Evolutionary conservation across 2,113 vertebrate genomes (phyloP).

Genomic region (Oriolus oriolus): DNA sequence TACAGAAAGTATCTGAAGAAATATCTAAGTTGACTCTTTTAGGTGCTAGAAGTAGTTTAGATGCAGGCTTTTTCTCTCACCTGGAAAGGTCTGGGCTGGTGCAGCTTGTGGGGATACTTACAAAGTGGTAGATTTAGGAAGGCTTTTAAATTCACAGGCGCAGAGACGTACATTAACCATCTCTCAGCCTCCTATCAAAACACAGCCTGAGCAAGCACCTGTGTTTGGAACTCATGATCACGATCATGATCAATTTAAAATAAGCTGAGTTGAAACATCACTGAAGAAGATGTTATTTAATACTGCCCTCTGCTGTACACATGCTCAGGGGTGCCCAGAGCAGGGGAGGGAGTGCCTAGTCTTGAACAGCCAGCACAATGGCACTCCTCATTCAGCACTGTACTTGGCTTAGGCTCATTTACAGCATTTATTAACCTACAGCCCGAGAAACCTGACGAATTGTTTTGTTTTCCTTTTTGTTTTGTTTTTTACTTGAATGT

Average conservation of each 20-base stretch:
- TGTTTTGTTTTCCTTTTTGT: neutral
- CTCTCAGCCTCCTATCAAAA: neutral
- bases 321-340: neutral
- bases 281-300: neutral
- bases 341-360: fast-evolving
- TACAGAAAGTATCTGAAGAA: neutral
- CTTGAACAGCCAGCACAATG: neutral
- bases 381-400: neutral
- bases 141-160: neutral
- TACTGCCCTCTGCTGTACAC: neutral
- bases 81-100: neutral
- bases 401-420: neutral
- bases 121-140: neutral
- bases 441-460: neutral
- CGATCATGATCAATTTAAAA: neutral
- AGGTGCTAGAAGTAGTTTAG: neutral
- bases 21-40: neutral
- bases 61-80: neutral
- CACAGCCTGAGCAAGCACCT: neutral
- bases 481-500: neutral
- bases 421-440: neutral
- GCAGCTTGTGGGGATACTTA: neutral
- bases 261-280: neutral
- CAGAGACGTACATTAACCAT: neutral
- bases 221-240: neutral